Percentiles rank a stretch among this genome's conserved stretches.
Conservation (phyloP, 2,113 vertebrate genomes). For the Manacus vitellinus region DNA sequence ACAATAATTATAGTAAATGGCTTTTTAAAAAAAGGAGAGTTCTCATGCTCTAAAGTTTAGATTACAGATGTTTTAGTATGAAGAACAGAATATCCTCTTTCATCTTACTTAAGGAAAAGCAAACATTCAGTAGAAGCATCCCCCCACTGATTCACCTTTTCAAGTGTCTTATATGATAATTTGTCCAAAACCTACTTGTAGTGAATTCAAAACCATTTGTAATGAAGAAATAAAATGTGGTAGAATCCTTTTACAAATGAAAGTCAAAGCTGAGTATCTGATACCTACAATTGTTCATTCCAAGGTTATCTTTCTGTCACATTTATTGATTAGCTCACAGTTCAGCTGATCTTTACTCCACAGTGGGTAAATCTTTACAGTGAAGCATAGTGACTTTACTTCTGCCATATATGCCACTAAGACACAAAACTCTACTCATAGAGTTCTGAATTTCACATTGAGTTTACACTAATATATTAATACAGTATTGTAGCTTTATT, state of each 20-base stretch:
- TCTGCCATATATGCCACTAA: neutral
- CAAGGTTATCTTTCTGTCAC: neutral
- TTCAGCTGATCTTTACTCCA: neutral
- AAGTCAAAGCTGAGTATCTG: neutral
- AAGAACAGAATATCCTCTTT: neutral
- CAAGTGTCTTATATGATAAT: neutral
- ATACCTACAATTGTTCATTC: neutral
- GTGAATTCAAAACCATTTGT: neutral
- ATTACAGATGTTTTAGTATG: neutral
- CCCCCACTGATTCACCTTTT: neutral
- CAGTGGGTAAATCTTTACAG: neutral
- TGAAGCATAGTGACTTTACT: neutral
- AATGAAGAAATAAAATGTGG: neutral
- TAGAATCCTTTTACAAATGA: neutral
- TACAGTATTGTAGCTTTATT: neutral
- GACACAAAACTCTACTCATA: neutral
- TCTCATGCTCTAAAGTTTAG: neutral
- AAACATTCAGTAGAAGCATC: neutral
- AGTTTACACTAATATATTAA: neutral
- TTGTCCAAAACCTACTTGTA: neutral
- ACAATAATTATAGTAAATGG: neutral
- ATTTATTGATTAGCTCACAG: neutral
- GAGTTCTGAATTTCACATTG: neutral
- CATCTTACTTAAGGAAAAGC: neutral
- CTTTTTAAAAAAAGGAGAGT: neutral